Base-by-base conservation (phyloP, 2,113 vertebrate species). In the Numida meleagris region DNA sequence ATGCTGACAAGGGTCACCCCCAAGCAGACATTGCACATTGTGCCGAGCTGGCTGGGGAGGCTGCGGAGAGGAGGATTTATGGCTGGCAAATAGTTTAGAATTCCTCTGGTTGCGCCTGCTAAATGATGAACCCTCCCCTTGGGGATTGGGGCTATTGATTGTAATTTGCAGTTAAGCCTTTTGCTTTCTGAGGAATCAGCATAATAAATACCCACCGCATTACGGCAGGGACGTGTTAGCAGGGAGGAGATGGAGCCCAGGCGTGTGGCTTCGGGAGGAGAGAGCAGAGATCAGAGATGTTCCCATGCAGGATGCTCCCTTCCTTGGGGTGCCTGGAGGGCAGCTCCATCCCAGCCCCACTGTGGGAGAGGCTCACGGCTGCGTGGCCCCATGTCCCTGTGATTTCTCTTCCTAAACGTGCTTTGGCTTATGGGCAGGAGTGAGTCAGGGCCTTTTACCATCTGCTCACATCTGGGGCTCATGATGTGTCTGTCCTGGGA, bases 151-250 rank as follows among this genome's bases (percentile, higher is more conserved):
- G 95, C 89, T 95, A 93, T 97, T 88, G 91, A 95, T 95, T 94
- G 93, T 90, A 95, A 96, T 97, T 95, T 96, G 95, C 96, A 96
- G 93, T 93, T 95, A 95, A 95, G 73, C 82, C 85, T 82, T 53
- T 90, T 14, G 70, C 93, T 78, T 94, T 89, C 88, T 45, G 95
- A 95, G 88, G 93, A 89, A 95, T 95, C 93, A 59, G 91, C 95
- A 86, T 93, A 89, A 95, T 95, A 93, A 96, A 95, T 95, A 89
- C 87, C 72, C 91, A 70, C 87, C 9, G 68, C 79, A 36, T 66
- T 80, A 70, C 29, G 3, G 90, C 72, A 9, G 90, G 67, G 93
- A 80, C 7, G 84, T 55, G 84, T 14, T 79, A 50, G 83, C 16
- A 0, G 1, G 34, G 12, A 80, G 82, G 80, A 21, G 66, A n/a